A percentile compares a stretch with the other conserved stretches of the same genome.
Evolutionary conservation across 1,140 invertebrate species (phyloP).

Genomic region (Ips typographus): DNA sequence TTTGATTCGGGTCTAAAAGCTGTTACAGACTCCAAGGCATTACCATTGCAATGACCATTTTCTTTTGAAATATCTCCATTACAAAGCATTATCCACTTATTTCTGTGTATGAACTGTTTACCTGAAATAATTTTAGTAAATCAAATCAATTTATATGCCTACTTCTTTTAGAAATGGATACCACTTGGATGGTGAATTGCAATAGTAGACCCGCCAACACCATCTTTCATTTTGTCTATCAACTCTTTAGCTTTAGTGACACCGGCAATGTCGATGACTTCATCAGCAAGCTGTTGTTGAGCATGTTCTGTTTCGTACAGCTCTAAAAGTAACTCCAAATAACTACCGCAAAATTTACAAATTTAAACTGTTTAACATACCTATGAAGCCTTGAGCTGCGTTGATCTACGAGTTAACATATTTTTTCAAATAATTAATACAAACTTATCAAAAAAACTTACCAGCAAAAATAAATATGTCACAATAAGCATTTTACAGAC

Average conservation of each 20-base stretch:
- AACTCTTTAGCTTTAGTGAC: constrained; percentile 28
- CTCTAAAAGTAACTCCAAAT: constrained; percentile 13
- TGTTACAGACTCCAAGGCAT: constrained; percentile 24
- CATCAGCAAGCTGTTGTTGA: constrained; percentile 26
- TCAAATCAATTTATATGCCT: background rate
- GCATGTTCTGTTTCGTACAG: constrained; percentile 33
- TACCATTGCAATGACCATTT: constrained; percentile 33
- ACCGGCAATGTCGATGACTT: constrained; percentile 12
- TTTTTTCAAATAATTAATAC: too few species aligned
- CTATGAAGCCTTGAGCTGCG: background rate
- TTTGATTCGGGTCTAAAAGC: constrained; percentile 22
- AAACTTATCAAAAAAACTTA: too few species aligned
- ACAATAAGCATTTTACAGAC: too few species aligned
- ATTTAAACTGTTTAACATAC: background rate
- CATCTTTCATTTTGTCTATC: constrained; percentile 33
- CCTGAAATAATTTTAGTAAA: constrained; percentile 13
- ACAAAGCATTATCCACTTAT: constrained; percentile 30
- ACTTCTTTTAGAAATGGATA: background rate
- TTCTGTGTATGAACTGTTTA: constrained; percentile 26
- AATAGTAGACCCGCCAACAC: constrained; percentile 27
- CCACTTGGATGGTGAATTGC: constrained; percentile 32
- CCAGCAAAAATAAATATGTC: too few species aligned
- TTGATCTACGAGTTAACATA: background rate
- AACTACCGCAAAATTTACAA: background rate
- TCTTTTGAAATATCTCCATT: constrained; percentile 27